Conservation (phyloP, 2,888 invertebrate species). For the Mycalesis mineus region DNA sequence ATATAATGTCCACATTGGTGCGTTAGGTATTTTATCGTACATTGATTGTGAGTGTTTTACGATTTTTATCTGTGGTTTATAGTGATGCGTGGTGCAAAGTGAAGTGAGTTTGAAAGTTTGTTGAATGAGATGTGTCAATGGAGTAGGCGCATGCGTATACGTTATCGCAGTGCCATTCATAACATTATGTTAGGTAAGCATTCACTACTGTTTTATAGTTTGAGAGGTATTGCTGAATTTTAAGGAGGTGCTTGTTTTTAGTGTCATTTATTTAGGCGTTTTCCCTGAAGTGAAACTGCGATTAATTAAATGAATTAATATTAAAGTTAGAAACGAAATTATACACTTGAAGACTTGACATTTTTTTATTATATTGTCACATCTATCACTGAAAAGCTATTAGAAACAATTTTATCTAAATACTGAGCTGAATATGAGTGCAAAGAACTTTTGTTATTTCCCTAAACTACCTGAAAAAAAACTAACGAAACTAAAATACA, state of each 20-base stretch:
- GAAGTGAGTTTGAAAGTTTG: slow-evolving; percentile 33
- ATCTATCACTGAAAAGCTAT: too few relatives aligned
- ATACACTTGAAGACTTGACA: too few relatives aligned
- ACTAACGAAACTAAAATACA: too few relatives aligned
- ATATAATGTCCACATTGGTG: slow-evolving; percentile 10
- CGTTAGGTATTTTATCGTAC: slow-evolving; percentile 18
- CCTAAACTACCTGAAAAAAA: too few relatives aligned
- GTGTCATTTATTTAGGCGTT: too few relatives aligned
- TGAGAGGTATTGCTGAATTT: neutral
- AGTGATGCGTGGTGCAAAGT: slow-evolving; percentile 48
- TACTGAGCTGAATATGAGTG: too few relatives aligned
- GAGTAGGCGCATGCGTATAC: slow-evolving; percentile 53
- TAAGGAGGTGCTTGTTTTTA: neutral
- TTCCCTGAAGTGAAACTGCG: too few relatives aligned
- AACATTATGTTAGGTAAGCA: slow-evolving; percentile 58
- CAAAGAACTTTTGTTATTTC: too few relatives aligned
- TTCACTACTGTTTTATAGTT: neutral
- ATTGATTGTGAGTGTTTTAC: slow-evolving; percentile 26
- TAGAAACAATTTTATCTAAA: too few relatives aligned
- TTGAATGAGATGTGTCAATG: slow-evolving; percentile 65
- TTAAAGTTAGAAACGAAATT: too few relatives aligned
- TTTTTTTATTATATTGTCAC: too few relatives aligned
- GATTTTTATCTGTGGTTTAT: slow-evolving; percentile 39
- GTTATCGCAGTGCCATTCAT: slow-evolving; percentile 44
- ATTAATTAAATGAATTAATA: too few relatives aligned